phyloP scores from a whole-genome alignment of 2,888 invertebrate genomes.

The Synergus laeviventris region DNA sequence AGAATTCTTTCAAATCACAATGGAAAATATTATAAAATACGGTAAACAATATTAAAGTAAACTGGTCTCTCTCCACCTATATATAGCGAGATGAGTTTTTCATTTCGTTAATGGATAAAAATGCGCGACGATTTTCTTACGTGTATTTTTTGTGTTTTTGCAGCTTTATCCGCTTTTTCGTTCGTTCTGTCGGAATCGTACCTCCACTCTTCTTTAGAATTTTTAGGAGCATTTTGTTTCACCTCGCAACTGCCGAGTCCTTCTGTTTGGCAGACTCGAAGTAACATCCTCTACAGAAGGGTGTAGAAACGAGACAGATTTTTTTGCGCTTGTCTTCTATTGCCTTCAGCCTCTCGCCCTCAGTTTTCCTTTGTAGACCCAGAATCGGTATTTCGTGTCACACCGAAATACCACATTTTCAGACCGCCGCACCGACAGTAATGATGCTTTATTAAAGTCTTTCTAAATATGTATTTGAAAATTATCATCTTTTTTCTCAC shows the following conservation, averaged over 20 bases:
- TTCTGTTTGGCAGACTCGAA: slow-evolving; percentile 29
- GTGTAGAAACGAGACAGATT: slow-evolving; percentile 13
- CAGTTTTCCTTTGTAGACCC: slow-evolving; percentile 35
- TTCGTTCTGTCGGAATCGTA: background rate
- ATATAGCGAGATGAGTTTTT: background rate
- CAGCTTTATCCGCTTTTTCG: background rate
- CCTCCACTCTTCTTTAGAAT: slow-evolving; percentile 26
- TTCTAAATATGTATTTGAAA: background rate
- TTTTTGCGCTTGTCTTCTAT: slow-evolving; percentile 29
- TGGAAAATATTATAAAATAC: no score
- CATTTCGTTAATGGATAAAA: slow-evolving; percentile 21
- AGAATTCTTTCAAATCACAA: no score
- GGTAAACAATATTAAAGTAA: no score
- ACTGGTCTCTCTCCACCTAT: no score
- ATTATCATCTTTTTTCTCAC: background rate
- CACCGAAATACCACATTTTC: slow-evolving; percentile 15
- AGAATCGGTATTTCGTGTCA: slow-evolving; percentile 15
- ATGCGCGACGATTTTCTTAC: slow-evolving; percentile 19
- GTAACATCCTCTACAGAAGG: slow-evolving; percentile 17
- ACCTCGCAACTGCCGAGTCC: slow-evolving; percentile 14
- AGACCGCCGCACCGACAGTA: background rate
- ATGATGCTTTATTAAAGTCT: background rate
- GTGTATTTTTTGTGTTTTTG: background rate
- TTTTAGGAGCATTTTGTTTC: background rate
- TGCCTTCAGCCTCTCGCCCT: slow-evolving; percentile 50